These are phyloP conservation scores for Syngnathus typhle DNA, from an alignment of 2,113 vertebrate genomes.

Conservation along the genomic window DNA sequence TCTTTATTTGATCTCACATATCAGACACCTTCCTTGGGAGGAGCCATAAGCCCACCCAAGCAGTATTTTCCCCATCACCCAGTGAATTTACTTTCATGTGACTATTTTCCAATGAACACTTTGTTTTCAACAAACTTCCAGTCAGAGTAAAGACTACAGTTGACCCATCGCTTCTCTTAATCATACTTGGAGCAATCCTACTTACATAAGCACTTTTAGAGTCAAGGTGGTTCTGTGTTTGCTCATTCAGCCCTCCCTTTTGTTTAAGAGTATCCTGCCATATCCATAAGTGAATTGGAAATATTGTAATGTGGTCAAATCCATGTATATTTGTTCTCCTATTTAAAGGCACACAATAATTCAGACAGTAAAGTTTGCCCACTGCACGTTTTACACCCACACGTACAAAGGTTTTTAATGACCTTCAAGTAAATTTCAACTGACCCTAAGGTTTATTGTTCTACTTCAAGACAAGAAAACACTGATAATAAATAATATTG, in stretches of 20 bases:
- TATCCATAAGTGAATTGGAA: not conserved
- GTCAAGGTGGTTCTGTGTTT: not conserved
- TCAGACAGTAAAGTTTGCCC: not conserved
- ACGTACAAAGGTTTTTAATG: not conserved
- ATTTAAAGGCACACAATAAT: not conserved
- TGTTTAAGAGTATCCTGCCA: not conserved
- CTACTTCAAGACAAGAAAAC: not conserved
- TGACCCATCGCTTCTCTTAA: not conserved
- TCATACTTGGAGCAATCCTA: not conserved
- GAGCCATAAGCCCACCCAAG: constrained; percentile 30
- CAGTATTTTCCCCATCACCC: constrained; percentile 23
- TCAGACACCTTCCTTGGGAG: not conserved
- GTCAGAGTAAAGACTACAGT: not conserved
- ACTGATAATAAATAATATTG: not conserved
- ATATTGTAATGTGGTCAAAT: not conserved
- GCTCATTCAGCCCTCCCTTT: not conserved
- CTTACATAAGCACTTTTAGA: not conserved
- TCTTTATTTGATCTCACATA: constrained; percentile 32
- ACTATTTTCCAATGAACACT: constrained; percentile 21
- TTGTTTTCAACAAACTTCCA: constrained; percentile 10
- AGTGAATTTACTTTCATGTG: constrained; percentile 31
- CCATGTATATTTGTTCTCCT: not conserved
- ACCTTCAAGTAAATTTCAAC: not conserved
- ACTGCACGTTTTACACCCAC: not conserved
- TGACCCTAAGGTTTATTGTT: not conserved